Base-by-base conservation (phyloP, 2,888 invertebrate species). In the Lissocephala sabroskyi region DNA sequence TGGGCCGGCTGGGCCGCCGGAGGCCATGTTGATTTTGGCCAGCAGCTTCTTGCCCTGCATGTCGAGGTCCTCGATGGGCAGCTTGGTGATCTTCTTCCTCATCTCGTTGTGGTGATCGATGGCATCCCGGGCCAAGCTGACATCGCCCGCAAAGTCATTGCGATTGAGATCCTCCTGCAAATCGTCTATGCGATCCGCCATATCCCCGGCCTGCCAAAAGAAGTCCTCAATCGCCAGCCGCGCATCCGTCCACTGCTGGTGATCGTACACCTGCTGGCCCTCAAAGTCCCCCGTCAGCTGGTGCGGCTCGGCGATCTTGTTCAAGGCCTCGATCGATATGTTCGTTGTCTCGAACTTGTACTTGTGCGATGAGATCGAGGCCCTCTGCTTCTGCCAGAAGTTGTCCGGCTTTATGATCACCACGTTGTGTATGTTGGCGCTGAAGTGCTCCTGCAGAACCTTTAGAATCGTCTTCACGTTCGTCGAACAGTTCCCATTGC, bases 331-430 rank as follows among this genome's bases (percentile, higher is more conserved):
- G 85, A 97, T 89, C 81, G 96, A 96, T 85, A 98, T 95, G 88
- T 98, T 94, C 83, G 93, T 95, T 78, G 98, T 97, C 94, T 98
- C 98, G 87, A 98, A 98, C 87, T 97, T 97, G 88, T 97, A 98
- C 88, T 98, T 98, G 86, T 97, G 95, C 86, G 96, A 95, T 81
- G 96, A 96, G 81, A 98, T 90, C 65, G 96, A 96, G 73, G 97
- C 97, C 83, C 97, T 92, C 86, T 98, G 98, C 86, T 98, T 98
- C 86, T 98, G 98, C 98, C 98, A 98, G 88, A 99, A 98, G 85
- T 97, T 98, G 83, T 99, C 98, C 66, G 98, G 97, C 87, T 98
- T 98, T 76, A 98, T 97, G 84, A 99, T 96, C 82, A 95, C 94
- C 70, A 96, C 97, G 85, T 93, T 93, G 86, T 97, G 94, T 81